Evolutionary conservation across 2,888 invertebrate species (phyloP).

Genomic region (Dione vanillae): DNA sequence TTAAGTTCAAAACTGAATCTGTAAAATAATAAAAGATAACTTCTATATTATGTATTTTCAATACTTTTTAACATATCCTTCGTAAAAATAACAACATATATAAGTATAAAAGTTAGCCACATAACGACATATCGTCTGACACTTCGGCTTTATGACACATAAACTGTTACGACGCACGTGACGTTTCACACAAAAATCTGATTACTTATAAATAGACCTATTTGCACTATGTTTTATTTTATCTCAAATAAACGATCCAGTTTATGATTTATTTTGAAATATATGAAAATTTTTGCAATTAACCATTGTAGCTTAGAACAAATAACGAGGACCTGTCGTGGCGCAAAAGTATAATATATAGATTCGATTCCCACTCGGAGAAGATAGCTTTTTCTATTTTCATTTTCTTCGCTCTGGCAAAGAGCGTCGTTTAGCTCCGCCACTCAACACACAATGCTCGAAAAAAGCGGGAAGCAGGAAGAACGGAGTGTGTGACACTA

Average conservation of each 20-base stretch:
- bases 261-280: neutral
- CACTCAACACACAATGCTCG: too few species aligned
- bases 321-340: too few species aligned
- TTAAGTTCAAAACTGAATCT: too few species aligned
- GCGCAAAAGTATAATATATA: too few species aligned
- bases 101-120: neutral
- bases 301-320: too few species aligned
- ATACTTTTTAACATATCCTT: neutral
- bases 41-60: neutral
- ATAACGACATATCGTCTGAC: constrained; percentile 6
- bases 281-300: neutral
- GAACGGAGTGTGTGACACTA: neutral
- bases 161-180: constrained; percentile 33
- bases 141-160: constrained; percentile 31
- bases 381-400: too few species aligned
- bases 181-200: constrained; percentile 35
- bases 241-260: neutral
- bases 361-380: too few species aligned
- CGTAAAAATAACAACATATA: neutral
- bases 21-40: neutral
- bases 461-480: neutral
- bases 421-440: too few species aligned
- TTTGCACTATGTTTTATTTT: constrained; percentile 20
- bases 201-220: constrained; percentile 30
- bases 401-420: too few species aligned